A percentile compares a stretch with the other conserved stretches of the same genome.
Evolutionary conservation across 2,888 invertebrate species (phyloP).

Genomic region (Lycocerus yunnanus): DNA sequence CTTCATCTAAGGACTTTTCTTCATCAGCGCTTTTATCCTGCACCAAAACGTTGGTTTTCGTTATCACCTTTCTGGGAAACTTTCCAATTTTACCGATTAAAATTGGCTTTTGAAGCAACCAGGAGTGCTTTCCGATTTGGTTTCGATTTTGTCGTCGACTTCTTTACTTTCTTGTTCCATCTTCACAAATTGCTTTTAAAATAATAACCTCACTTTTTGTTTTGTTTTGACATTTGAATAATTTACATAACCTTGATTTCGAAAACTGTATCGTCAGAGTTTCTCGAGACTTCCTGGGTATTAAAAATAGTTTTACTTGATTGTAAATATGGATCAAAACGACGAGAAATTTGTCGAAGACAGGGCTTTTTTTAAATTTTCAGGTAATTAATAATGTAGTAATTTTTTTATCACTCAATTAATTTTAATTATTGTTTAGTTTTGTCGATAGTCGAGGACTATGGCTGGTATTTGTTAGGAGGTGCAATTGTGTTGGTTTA

Average conservation of each 20-base stretch:
- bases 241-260: neutral
- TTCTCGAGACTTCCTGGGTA: neutral
- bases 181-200: neutral
- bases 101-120: slow-evolving; percentile 35
- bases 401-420: neutral
- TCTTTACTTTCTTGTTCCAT: neutral
- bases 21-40: neutral
- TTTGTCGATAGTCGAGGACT: slow-evolving; percentile 37
- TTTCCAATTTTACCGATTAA: slow-evolving; percentile 38
- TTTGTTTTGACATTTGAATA: neutral
- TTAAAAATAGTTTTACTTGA: neutral
- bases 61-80: slow-evolving; percentile 31
- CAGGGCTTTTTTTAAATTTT: neutral
- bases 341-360: neutral
- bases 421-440: slow-evolving; percentile 32
- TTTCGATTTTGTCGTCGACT: neutral
- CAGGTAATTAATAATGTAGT: neutral
- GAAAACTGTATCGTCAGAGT: neutral
- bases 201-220: neutral
- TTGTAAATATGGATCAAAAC: neutral
- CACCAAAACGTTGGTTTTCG: slow-evolving; percentile 5
- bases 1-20: neutral
- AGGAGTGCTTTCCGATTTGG: neutral
- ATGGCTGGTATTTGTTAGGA: slow-evolving; percentile 55
- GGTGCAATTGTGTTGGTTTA: slow-evolving; percentile 43